Evolutionary conservation across 1,140 invertebrate species (phyloP), one percentile per base, ranked within the genome.

Genomic region (Melanaphis sacchari): DNA sequence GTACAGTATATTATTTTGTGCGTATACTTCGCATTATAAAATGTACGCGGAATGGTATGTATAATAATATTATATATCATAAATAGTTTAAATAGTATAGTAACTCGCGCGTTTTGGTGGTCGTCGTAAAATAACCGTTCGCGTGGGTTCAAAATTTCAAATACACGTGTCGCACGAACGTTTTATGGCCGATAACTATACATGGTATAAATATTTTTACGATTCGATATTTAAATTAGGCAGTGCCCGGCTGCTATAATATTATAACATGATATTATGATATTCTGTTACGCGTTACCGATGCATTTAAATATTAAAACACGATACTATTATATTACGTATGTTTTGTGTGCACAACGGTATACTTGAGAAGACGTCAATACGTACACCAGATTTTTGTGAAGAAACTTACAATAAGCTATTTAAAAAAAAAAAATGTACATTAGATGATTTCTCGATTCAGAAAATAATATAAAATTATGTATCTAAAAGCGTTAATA

Each of bases 141-240:
- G 59, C 31, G 59, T 76, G 59, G 59, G 59, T 49, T 49, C 31
- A 76, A 49, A 49, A 49, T 49, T 49, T 49, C 59, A 76, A 21
- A 76, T 76, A 76, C 59, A 76, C 59, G 59, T 76, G 59, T 76
- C 15, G 31, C 36, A 36, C n/a, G 59, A n/a, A 76, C 59, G 15
- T 76, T 76, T 76, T 76, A 76, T 76, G 59, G 4, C 59, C 59
- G 59, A n/a, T 76, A 76, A n/a, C 59, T 76, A 76, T 76, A 76
- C n/a, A 76, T n/a, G 59, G 59, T 76, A 76, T n/a, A 76, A 76
- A n/a, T n/a, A 76, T 76, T 76, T 76, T 76, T 76, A 76, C 59
- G 59, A 76, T n/a, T 76, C 59, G 59, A 76, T 76, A 76, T 76
- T n/a, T 76, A 76, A 76, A 76, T 76, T n/a, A 76, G 31, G 59